Evolutionary conservation across 1,140 invertebrate species (phyloP), one percentile per base, ranked within the genome.

Genomic region (Hyles euphorbiae): DNA sequence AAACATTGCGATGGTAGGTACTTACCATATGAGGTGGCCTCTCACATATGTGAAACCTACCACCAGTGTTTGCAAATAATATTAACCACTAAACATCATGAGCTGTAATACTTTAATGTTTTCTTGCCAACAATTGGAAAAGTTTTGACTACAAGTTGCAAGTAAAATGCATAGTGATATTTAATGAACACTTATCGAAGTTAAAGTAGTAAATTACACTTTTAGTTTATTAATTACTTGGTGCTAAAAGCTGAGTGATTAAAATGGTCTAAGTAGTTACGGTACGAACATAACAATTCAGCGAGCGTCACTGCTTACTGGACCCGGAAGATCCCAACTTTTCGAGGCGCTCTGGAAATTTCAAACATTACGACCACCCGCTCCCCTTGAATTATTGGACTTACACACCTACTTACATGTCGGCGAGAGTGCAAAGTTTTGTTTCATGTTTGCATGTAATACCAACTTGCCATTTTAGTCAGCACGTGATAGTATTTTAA

Each of bases 341-440:
- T 69, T 58, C 63, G 65, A 66, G 62, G 73, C 70, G 55, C 67
- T 61, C 61, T 74, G 64, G 68, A 78, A 82, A 76, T 80, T 76
- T 80, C 65, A 55, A 74, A 76, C 80, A 83, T 81, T 83, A 83
- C 71, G 68, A 74, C 70, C 80, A 83, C 74, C 74, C 80, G 80
- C 68, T 76, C 63, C 72, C 68, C 70, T 70, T 80, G 70, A 83
- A 80, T 79, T 83, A 83, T 83, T 77, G 69, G 68, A 74, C 74
- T 78, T 78, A 78, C 74, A 71, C 71, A 78, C 72, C 68, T 72
- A 83, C 70, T 80, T 78, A 78, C 70, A 72, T 62, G 68, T 51
- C 65, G 65, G 66, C 66, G 72, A 70, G 74, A 75, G 69, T 72
- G 72, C 69, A 71, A 77, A 77, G 68, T 76, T 74, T 74, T 67